Evolutionary conservation across 2,113 vertebrate species (phyloP), one percentile per base, ranked within the genome.

Genomic region (Aegotheles bennettii): DNA sequence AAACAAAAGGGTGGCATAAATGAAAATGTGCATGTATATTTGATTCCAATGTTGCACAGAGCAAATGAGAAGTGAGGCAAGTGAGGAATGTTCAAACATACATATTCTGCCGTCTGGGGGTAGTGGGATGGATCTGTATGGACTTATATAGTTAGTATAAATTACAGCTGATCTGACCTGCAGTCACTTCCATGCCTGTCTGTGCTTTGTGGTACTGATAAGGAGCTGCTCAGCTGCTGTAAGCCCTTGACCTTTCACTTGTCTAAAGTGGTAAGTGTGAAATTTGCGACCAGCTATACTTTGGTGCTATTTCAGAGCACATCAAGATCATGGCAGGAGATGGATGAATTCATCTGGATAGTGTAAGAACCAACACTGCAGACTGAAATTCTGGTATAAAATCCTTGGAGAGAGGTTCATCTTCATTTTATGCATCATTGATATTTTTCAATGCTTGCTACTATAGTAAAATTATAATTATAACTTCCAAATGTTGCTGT

Each of bases 201-300:
- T 85, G 26, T 95, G 82, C 31, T 88, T 80, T 40, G 33, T 92
- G 78, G 82, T 86, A 88, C 87, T 36, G 90, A 74, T 75, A 88
- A 95, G 75, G 43, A 96, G 71, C 79, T 95, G 90, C 85, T 94
- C 86, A 81, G 71, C 82, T 96, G 94, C 42, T 95, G 68, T 93
- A 92, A 96, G 95, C 68, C 90, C 93, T 90, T 96, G 95, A 96
- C 94, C 90, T 97, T 96, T 96, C 93, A 96, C 85, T 94, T 93
- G 90, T 95, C 90, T 95, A 3, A 95, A 96, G 88, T 90, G 64
- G 92, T 96, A 96, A 96, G 94, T 94, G 95, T 90, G 95, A 97
- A 93, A 95, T 93, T 92, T 90, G 75, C 73, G 45, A 95, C 92
- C 93, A 96, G 93, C 73, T 94, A 60, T 86, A 96, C 48, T 95